Evolutionary conservation across 2,113 vertebrate species (phyloP).

Genomic region (Hippocampus barbouri): DNA sequence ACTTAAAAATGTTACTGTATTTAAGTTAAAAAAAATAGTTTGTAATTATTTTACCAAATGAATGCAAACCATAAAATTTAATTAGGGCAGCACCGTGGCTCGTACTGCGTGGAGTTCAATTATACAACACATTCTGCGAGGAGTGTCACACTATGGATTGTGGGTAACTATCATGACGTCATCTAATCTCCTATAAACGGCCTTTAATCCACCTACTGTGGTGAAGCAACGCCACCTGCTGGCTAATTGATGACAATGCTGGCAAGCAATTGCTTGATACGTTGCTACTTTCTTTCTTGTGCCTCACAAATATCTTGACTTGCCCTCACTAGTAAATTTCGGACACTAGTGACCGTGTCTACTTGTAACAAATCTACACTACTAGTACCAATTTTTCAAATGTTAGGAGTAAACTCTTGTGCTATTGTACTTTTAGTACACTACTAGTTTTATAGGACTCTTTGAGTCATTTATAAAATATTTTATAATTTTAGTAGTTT

Average conservation of each 20-base stretch:
- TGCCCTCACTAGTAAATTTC: background rate
- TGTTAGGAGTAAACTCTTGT: too few species aligned
- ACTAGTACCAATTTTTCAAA: too few species aligned
- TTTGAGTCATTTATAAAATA: too few species aligned
- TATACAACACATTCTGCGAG: background rate
- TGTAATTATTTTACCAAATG: background rate
- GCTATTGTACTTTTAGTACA: too few species aligned
- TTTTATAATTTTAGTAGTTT: too few species aligned
- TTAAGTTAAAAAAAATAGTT: background rate
- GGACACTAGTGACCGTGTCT: background rate
- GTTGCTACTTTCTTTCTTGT: conserved; percentile 18
- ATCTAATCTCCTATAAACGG: conserved; percentile 16
- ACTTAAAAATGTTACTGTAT: background rate
- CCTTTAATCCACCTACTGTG: background rate
- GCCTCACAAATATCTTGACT: background rate
- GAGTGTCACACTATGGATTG: background rate
- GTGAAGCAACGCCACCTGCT: conserved; percentile 25
- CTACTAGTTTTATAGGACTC: too few species aligned
- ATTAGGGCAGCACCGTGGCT: background rate
- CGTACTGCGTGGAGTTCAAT: background rate
- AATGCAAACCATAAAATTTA: background rate
- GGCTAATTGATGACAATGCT: background rate
- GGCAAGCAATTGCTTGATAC: background rate
- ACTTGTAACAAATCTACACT: too few species aligned
- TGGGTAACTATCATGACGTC: conserved; percentile 10